Base-by-base conservation (phyloP, 2,888 invertebrate genomes). In the Lasioglossum marginatum region DNA sequence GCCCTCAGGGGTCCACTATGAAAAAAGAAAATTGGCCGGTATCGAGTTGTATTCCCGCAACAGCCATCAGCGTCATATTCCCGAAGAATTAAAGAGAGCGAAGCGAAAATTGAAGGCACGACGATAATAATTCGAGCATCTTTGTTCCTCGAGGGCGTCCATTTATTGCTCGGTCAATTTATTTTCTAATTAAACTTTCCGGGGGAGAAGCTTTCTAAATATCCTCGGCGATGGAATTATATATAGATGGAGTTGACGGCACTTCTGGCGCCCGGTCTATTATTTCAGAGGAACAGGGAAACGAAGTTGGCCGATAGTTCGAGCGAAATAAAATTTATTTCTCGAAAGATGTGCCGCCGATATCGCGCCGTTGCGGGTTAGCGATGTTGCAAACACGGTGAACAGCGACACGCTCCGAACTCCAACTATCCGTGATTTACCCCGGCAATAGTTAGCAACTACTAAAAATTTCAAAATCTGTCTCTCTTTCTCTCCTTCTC, bases 301-400 rank as follows among this genome's bases (percentile, higher is more conserved):
- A 85, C 43, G 87, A 87, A 87, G 87, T 87, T 83, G 37, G 87
- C 75, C 43, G 73, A 77, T 45, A 78, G 73, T 77, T 66, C 34
- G 43, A 34, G 14, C 60, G 66, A 68, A 66, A 77, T 78, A 40
- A 79, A 81, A 76, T 83, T 76, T 71, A 72, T 79, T 78, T 80
- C 79, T 76, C 43, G 73, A 75, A 60, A 57, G 79, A 52, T 45
- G 52, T 14, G 8, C 31, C 78, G 60, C 73, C 71, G 48, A 14
- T 66, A 12, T 45, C 23, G 48, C 12, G 31, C 37, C 45, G 77
- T n/a, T 31, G 6, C 52, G 19, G 45, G 48, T 19, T 27, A 76
- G 87, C 83, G 87, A 76, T 83, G 87, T 87, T 83, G 87, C 81
- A 48, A 43, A 77, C 60, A 88, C 81, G 72, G 71, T 34, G 78